These are phyloP conservation scores for Pararge aegeria DNA, from an alignment of 1,140 invertebrate species.

Conservation along the genomic window DNA sequence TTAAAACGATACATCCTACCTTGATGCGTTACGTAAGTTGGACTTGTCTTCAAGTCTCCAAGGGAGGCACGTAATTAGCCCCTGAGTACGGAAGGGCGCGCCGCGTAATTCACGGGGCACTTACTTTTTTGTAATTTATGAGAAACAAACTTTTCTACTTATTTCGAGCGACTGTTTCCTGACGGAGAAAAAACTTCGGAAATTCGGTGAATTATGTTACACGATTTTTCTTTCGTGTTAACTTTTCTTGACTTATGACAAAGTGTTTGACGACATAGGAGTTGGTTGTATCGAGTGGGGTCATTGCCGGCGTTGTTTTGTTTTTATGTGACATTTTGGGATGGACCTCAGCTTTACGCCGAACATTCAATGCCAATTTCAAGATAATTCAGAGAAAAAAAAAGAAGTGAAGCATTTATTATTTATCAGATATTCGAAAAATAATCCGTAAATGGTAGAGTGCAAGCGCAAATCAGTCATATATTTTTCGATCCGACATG, in stretches of 20 bases:
- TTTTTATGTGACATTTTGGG: too few species aligned
- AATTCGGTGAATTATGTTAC: slow-evolving; percentile 13
- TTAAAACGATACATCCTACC: neutral
- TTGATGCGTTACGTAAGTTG: neutral
- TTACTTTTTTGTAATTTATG: slow-evolving; percentile 28
- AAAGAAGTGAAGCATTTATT: too few species aligned
- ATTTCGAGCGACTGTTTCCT: slow-evolving; percentile 16
- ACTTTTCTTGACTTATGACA: neutral
- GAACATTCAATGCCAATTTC: too few species aligned
- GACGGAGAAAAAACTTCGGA: slow-evolving; percentile 3
- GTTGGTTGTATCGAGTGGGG: neutral
- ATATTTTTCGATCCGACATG: too few species aligned
- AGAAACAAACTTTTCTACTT: slow-evolving; percentile 28
- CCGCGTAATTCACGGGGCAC: slow-evolving; percentile 12
- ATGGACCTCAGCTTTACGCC: too few species aligned
- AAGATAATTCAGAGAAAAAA: too few species aligned
- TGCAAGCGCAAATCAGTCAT: too few species aligned
- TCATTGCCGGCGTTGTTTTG: too few species aligned
- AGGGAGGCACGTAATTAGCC: slow-evolving; percentile 19
- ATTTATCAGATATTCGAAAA: too few species aligned
- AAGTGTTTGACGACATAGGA: neutral
- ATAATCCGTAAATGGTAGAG: too few species aligned
- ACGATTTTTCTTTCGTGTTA: slow-evolving; percentile 4
- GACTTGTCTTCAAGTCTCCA: neutral
- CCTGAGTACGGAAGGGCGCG: slow-evolving; percentile 12